phyloP scores from a whole-genome alignment of 2,797 vertebrate species.

The Enteromius anoplus region DNA sequence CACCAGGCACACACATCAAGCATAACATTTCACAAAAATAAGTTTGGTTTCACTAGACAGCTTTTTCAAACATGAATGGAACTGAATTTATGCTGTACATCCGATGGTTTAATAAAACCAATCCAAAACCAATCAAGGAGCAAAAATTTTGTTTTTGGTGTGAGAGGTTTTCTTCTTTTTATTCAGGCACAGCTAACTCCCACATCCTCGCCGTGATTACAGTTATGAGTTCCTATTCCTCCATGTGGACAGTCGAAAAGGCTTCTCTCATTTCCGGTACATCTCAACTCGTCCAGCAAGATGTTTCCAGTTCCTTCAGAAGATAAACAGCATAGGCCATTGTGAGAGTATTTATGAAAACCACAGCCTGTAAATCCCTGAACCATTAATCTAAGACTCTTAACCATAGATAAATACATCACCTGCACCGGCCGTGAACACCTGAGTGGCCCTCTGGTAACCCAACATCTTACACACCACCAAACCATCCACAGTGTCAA shows the following conservation, averaged over 20 bases:
- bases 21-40: not conserved
- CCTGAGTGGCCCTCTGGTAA: not conserved
- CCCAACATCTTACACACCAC: conserved; percentile 88
- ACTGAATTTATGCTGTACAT: not conserved
- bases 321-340: not conserved
- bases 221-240: conserved; percentile 75
- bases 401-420: conserved; percentile 33
- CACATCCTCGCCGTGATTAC: conserved; percentile 80
- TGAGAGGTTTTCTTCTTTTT: not conserved
- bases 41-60: not conserved
- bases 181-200: conserved; percentile 76
- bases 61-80: not conserved
- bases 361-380: not conserved
- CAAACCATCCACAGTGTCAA: conserved; percentile 64
- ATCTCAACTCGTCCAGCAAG: conserved; percentile 83
- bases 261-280: conserved; percentile 69
- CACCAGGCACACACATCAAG: not conserved
- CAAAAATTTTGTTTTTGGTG: not conserved
- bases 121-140: not conserved
- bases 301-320: conserved; percentile 79
- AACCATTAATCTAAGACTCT: not conserved
- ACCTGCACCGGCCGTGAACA: conserved; percentile 68
- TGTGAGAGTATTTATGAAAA: not conserved
- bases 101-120: not conserved
- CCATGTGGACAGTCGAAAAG: conserved; percentile 71